phyloP scores from a whole-genome alignment of 1,140 invertebrate genomes.

The Psix sp. region DNA sequence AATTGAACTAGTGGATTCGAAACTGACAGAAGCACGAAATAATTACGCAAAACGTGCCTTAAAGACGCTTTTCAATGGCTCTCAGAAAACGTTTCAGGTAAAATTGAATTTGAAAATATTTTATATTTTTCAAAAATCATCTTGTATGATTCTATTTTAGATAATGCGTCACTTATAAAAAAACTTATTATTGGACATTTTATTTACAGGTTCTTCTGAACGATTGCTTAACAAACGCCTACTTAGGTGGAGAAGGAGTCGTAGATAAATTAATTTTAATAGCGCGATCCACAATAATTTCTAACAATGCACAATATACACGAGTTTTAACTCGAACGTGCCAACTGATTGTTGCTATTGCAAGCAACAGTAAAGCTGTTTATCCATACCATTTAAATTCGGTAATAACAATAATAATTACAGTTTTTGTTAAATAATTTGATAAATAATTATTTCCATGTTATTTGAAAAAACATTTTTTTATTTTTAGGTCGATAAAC shows the following conservation, averaged over 20 bases:
- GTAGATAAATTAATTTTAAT: conserved; percentile 74
- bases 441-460: too few relatives aligned
- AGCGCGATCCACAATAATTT: conserved; percentile 73
- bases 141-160: too few relatives aligned
- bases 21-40: conserved; percentile 68
- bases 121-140: too few relatives aligned
- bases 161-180: too few relatives aligned
- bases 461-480: conserved; percentile 6
- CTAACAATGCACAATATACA: conserved; percentile 75
- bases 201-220: conserved; percentile 71
- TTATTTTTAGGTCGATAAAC: conserved; percentile 71
- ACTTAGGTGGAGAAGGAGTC: conserved; percentile 71
- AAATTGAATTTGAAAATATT: not conserved
- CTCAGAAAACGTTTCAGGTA: conserved; percentile 75
- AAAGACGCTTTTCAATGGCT: conserved; percentile 74
- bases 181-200: not conserved
- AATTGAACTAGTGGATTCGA: conserved; percentile 69
- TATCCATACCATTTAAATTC: conserved; percentile 73
- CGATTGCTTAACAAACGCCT: conserved; percentile 71
- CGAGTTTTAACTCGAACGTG: conserved; percentile 73
- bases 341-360: conserved; percentile 73
- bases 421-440: too few relatives aligned
- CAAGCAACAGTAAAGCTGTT: conserved; percentile 71
- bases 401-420: conserved; percentile 18
- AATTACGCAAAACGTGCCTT: conserved; percentile 73